Percentiles rank a stretch among this genome's conserved stretches.
These are phyloP conservation scores for fruit fly (Drosophila melanogaster) DNA, from an alignment of 1,140 invertebrate genomes.

Conservation along the genomic window Release_6_plus_ISO1_MT NT_033777.3:5146001-5146500, in stretches of 20 bases:
- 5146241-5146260: conserved; percentile 12
- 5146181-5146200: conserved; percentile 61
- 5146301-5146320: conserved; percentile 1
- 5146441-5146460: conserved; percentile 34
- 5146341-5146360: conserved; percentile 63
- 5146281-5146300: conserved; percentile 18
- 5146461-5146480: conserved; percentile 10
- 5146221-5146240: conserved; percentile 3
- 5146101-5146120: conserved; percentile 3
- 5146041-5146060: too few species aligned
- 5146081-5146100: too few species aligned
- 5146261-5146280: conserved; percentile 37
- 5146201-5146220: conserved; percentile 50
- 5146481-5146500: conserved; percentile 48
- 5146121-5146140: background rate
- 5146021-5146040: too few species aligned
- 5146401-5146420: conserved; percentile 48
- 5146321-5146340: conserved; percentile 48
- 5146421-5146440: conserved; percentile 27
- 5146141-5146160: background rate
- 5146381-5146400: conserved; percentile 75
- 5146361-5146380: conserved; percentile 75
- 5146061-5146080: too few species aligned
- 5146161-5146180: conserved; percentile 65
- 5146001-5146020: too few species aligned